Base-by-base conservation (phyloP, 2,888 invertebrate species). In the Zootermopsis nevadensis region DNA sequence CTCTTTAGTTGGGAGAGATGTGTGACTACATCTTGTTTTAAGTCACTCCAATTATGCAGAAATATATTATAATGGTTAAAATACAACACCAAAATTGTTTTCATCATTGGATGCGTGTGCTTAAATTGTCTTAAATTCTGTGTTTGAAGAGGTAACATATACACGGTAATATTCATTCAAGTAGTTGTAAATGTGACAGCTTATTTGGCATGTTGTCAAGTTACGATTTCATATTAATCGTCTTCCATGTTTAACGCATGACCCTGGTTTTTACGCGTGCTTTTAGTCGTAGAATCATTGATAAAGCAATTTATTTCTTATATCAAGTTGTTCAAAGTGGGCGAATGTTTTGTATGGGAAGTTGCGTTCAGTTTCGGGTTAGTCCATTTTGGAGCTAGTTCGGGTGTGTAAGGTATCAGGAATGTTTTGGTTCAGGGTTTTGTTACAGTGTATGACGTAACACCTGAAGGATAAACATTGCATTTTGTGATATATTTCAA, bases 371-470 rank as follows among this genome's bases (percentile, higher is more conserved):
- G 53, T 79, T 38, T 79, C 12, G 66, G 79, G n/a, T 35, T 55
- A 66, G 79, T 79, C 66, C 79, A 79, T 53, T 33, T 55, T 35
- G 33, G 27, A 35, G 30, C 53, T n/a, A 79, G 74, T 42, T 31
- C 24, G 15, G 79, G 77, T 60, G 79, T 35, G 79, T 15, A 15
- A 12, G 60, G 66, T 60, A 60, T 35, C 8, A 15, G 35, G 66
- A 35, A 60, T 38, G 60, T 60, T 79, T 74, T 74, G 38, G 74
- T n/a, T 74, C 38, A 24, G 7, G 74, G 69, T 69, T 69, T 77
- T 77, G 77, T 55, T 77, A 31, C 31, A 66, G 35, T 79, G 30
- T 79, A 66, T 79, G 79, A 79, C 79, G 79, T 79, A 79, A 79
- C 38, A 79, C 53, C 4, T 33, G 24, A 33, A 10, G 31, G 77